Base-by-base conservation (phyloP, 2,888 invertebrate genomes). In the Eupithecia inturbata region DNA sequence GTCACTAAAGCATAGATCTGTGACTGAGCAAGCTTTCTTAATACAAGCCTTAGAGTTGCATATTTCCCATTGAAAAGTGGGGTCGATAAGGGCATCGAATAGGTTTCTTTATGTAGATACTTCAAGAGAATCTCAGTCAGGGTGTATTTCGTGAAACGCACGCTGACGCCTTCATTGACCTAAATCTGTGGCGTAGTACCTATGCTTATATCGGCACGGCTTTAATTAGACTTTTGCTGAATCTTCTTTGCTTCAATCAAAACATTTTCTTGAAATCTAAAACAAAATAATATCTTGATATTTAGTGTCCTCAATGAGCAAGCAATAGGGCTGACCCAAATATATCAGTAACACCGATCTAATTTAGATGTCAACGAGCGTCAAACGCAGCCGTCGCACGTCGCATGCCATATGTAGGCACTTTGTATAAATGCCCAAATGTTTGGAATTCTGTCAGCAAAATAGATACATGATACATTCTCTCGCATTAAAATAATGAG, bases 271-370 rank as follows among this genome's bases (percentile, higher is more conserved):
- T 60, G 14, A 28, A 28, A 28, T 31, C 7, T 28, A 62, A 0
- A 62, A 31, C 62, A 62, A 14, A 60, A 60, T 9, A 60, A 19
- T 62, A 31, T 31, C 31, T 62, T 26, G 19, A 66, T 64, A 64
- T n/a, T n/a, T n/a, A 1, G 57, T 36, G 63, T 64, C 60, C 62
- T 62, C 68, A 63, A 68, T 72, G 53, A 60, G 62, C 39, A 63
- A 67, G 62, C 66, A 60, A 64, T 22, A 71, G 64, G 60, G 62
- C 66, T 73, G 73, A 71, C 67, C 68, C 39, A 64, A 74, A 73
- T 73, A 57, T 73, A 77, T 73, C 57, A 49, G 26, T 73, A 71
- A 67, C 64, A 77, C 45, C 74, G 68, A 73, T 72, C 74, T 77
- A 75, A 77, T 75, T 77, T 73, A 60, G 39, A 49, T 71, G 71